A percentile compares a stretch with the other conserved stretches of the same genome.
phyloP scores from a whole-genome alignment of 92 coral and sea anemone genomes.

The Chrysogorgia sp. region DNA sequence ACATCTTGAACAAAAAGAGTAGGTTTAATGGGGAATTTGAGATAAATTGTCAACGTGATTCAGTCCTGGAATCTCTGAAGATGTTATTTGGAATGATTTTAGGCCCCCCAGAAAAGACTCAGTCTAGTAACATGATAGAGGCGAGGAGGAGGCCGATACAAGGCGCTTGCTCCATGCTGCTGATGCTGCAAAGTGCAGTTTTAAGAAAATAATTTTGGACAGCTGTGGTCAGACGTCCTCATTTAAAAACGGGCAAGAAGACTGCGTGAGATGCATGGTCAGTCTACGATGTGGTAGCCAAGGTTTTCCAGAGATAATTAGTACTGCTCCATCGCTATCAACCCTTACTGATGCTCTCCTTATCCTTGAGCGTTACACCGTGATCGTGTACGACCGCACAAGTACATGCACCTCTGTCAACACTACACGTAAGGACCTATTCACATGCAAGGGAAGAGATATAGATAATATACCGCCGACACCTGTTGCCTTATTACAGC shows the following conservation, averaged over 20 bases:
- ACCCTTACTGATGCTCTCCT: constrained; percentile 46
- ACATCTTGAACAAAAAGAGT: constrained; percentile 37
- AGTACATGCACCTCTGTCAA: constrained; percentile 56
- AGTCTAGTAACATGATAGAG: constrained; percentile 33
- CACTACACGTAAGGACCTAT: constrained; percentile 61
- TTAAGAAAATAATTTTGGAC: constrained; percentile 21
- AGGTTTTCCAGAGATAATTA: constrained; percentile 34
- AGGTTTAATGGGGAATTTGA: constrained; percentile 51
- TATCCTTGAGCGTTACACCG: constrained; percentile 56
- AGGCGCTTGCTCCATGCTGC: constrained; percentile 38
- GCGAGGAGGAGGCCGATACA: constrained; percentile 30
- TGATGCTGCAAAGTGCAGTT: constrained; percentile 37
- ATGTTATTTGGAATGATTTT: constrained; percentile 63
- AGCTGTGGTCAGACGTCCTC: constrained; percentile 68
- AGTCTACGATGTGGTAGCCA: constrained; percentile 47
- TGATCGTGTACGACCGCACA: constrained; percentile 56
- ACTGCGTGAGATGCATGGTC: constrained; percentile 72
- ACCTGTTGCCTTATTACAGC: constrained; percentile 60
- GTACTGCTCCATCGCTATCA: constrained; percentile 29
- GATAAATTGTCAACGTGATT: constrained; percentile 45
- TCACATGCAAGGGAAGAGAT: constrained; percentile 68
- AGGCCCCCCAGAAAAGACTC: constrained; percentile 54
- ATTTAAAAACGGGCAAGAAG: constrained; percentile 68
- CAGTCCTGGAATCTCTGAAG: constrained; percentile 57
- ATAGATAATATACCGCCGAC: constrained; percentile 60